Evolutionary conservation across 2,797 vertebrate genomes (phyloP), one percentile per base, ranked within the genome.

Genomic region (Chrysocyon brachyurus): DNA sequence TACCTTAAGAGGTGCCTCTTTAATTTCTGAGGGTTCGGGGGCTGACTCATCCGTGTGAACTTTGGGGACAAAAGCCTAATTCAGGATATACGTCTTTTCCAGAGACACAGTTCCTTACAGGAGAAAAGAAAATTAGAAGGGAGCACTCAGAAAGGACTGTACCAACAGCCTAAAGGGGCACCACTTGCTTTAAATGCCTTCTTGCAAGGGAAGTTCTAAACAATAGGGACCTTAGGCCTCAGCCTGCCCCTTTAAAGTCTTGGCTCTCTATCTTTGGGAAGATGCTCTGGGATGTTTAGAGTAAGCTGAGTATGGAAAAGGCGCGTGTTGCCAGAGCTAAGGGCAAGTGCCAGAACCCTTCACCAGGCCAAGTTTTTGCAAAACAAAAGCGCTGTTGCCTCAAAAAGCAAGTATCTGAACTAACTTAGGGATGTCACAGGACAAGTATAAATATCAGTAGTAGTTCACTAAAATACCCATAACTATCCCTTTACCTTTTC

Each of bases 1-100:
- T 97, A 97, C 98, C 96, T 97, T 95, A 90, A 61, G 97, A 97
- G 97, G 96, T 98, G 90, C 97, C 93, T 96, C 97, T 87, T 97
- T 96, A 87, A 64, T 94, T 98, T 97, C 78, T 87, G 81, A 95
- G 92, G 52, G 59, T 61, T 95, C 97, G 33, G 61, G 86, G 87
- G 49, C 61, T 96, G 95, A 94, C 94, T 92, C 96, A 86, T 94
- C 83, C 12, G 64, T 88, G 82, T 94, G 96, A 98, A 97, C 95
- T 97, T 95, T 94, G 3, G 75, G 83, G 85, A 97, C 95, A 94
- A 97, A 94, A 96, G 93, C 82, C 72, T 95, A 87, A 6, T 57
- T 96, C 73, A 59, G 66, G 17, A 68, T 54, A 73, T 89, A 96
- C 96, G 95, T 97, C 97, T 90, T 96, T 96, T 22, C 73, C 57